Base-by-base conservation (phyloP, 1,140 invertebrate species). In the Pseudachorutes palmiensis region DNA sequence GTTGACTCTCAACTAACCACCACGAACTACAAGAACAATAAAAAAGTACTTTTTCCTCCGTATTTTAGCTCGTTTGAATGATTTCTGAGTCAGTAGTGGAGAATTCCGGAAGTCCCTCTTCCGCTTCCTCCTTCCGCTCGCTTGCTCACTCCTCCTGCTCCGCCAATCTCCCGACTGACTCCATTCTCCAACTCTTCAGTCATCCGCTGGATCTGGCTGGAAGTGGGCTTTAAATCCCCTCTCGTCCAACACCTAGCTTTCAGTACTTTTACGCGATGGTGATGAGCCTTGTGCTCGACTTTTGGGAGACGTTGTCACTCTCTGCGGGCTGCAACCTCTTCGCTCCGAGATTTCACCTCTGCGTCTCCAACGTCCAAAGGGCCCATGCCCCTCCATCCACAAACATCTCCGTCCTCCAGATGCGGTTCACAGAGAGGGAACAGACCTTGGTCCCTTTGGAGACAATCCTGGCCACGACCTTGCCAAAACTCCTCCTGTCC, bases 271-370 rank as follows among this genome's bases (percentile, higher is more conserved):
- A 55, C 36, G 30, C 14, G 61, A 69, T 69, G 68, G 59, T 68
- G 24, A 73, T 73, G 72, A 67, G 63, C 66, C 57, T 73, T 33
- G 69, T 68, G 3, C 60, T 73, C 29, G 67, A 73, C 62, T 71
- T 69, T 62, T 73, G 72, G 72, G 72, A 73, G 69, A 71, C 72
- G 19, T 19, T 71, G 16, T 69, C 67, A 58, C 45, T 73, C 28
- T 67, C 65, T 26, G 67, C 72, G 22, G 72, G 72, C 59, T 73
- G 72, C 41, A 73, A 73, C 48, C 58, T 73, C 12, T 73, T 71
- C 63, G 66, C 72, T 28, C 61, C 65, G n/a, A 66, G 70, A 22
- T 73, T 71, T 59, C 72, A 68, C 22, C 63, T 73, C 12, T 73
- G 72, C 67, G 72, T 71, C n/a, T 67, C 69, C 32, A 73, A 32